Percentiles rank a stretch among this genome's conserved stretches.
These are phyloP conservation scores for Euglossa dilemma DNA, from an alignment of 1,140 invertebrate genomes.

Conservation along the genomic window DNA sequence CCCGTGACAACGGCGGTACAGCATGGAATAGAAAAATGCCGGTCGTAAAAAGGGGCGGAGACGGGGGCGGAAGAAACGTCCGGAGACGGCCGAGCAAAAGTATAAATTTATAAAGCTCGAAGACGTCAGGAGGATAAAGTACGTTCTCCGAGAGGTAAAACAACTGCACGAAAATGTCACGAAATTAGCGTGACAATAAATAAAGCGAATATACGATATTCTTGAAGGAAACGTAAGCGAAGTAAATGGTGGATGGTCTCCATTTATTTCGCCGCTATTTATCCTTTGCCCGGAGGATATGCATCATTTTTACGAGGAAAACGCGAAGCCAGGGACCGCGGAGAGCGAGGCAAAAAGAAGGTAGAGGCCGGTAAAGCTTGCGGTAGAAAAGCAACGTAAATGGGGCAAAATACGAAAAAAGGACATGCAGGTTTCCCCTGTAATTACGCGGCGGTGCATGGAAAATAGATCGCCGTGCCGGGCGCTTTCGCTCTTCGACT, in stretches of 20 bases:
- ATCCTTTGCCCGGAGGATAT: constrained; percentile 37
- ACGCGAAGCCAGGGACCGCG: constrained; percentile 2
- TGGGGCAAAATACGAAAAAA: constrained; percentile 21
- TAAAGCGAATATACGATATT: constrained; percentile 58
- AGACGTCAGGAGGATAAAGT: neutral
- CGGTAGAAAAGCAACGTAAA: constrained; percentile 22
- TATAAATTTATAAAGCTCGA: constrained; percentile 37
- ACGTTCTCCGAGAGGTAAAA: neutral
- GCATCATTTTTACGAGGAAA: constrained; percentile 50
- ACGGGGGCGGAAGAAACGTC: neutral
- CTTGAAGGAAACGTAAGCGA: constrained; percentile 47
- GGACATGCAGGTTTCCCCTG: neutral
- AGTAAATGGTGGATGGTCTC: constrained; percentile 43
- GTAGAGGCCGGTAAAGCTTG: constrained; percentile 1
- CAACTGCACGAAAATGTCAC: constrained; percentile 19
- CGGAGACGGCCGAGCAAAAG: neutral
- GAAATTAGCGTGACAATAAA: constrained; percentile 61
- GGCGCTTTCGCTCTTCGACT: too few species aligned
- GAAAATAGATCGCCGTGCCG: constrained; percentile 7
- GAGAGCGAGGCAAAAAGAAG: constrained; percentile 7
- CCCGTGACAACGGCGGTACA: neutral
- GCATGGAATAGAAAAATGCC: constrained; percentile 14
- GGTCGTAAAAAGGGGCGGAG: constrained; percentile 6
- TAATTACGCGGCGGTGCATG: constrained; percentile 6
- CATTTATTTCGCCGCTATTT: constrained; percentile 49